Evolutionary conservation across 2,797 vertebrate genomes (phyloP), one percentile per base, ranked within the genome.

Genomic region (Tachyglossus aculeatus): DNA sequence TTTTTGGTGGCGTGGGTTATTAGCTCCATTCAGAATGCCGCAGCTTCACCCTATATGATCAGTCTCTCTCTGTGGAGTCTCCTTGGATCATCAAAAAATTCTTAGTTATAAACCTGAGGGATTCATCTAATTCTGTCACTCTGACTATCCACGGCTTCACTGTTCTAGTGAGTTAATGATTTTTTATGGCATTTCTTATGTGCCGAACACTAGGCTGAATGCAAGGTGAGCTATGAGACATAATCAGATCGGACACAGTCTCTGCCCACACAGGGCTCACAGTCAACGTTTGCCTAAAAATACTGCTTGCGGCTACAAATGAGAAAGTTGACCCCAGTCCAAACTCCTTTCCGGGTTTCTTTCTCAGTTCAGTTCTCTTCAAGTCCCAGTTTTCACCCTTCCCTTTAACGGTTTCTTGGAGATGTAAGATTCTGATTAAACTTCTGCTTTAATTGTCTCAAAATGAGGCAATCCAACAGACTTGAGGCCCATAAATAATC

Each of bases 21-120:
- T 78, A 76, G 61, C 39, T 67, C 19, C 34, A 27, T 18, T 10
- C 16, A 52, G 21, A 67, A 15, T 52, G 60, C 43, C 36, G 33
- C 38, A 74, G 37, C 58, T 85, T 80, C 75, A 53, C 6, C 71
- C 37, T 75, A 65, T 71, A 56, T 71, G 68, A 72, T 37, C 45
- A 69, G 27, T 74, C 34, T 53, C 36, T 87, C 47, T 77, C 63
- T 80, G 48, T 77, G 40, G 75, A 88, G 80, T 78, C 41, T 40
- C n/a, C 55, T 80, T 88, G 77, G 11, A 31, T 78, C 38, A 76
- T 80, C 78, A 86, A 82, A 74, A 69, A 44, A 76, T 18, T 36
- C 56, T 87, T 73, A 67, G 50, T 74, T 74, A 69, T 75, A 62
- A 69, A 36, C 47, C 80, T 77, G 77, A 82, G 74, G 80, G 54